Conservation (phyloP, 2,797 vertebrate species). For the Epinephelus awoara region DNA sequence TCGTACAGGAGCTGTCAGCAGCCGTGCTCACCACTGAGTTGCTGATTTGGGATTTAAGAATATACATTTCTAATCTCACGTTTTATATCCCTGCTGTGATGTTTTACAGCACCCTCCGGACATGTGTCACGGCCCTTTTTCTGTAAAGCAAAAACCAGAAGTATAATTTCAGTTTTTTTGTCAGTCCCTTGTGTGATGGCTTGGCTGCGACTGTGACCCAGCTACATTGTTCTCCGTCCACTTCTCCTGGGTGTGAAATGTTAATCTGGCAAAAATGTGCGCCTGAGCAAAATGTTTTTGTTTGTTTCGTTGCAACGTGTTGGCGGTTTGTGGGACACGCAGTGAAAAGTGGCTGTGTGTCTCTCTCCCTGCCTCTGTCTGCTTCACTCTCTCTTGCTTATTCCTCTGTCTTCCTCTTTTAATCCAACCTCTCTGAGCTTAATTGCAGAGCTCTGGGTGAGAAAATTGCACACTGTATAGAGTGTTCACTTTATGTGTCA, state of each 20-base stretch:
- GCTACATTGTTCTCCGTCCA: conserved; percentile 61
- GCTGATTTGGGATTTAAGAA: conserved; percentile 3
- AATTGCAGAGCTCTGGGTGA: conserved; percentile 69
- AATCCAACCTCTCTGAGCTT: conserved; percentile 36
- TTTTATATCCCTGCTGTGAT: conserved; percentile 16
- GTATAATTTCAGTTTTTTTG: conserved; percentile 50
- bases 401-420: not conserved
- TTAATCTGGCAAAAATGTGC: conserved; percentile 48
- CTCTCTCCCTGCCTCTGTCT: not conserved
- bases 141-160: conserved; percentile 46
- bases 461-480: conserved; percentile 61
- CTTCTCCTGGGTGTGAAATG: conserved; percentile 56
- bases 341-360: conserved; percentile 47
- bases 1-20: not conserved
- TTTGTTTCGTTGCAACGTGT: conserved; percentile 71
- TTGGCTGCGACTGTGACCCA: conserved; percentile 40
- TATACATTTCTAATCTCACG: conserved; percentile 3
- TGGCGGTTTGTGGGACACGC: conserved; percentile 68
- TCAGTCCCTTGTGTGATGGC: conserved; percentile 39
- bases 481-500: conserved; percentile 66
- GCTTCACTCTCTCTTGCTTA: not conserved
- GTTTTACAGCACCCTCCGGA: conserved; percentile 24
- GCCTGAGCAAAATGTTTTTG: conserved; percentile 62
- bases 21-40: not conserved
- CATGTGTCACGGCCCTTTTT: conserved; percentile 21